Evolutionary conservation across 30 jellyfish, hydroid and myxozoan species (phyloP), one percentile per base, ranked within the genome.

Genomic region (Mastigias papua): DNA sequence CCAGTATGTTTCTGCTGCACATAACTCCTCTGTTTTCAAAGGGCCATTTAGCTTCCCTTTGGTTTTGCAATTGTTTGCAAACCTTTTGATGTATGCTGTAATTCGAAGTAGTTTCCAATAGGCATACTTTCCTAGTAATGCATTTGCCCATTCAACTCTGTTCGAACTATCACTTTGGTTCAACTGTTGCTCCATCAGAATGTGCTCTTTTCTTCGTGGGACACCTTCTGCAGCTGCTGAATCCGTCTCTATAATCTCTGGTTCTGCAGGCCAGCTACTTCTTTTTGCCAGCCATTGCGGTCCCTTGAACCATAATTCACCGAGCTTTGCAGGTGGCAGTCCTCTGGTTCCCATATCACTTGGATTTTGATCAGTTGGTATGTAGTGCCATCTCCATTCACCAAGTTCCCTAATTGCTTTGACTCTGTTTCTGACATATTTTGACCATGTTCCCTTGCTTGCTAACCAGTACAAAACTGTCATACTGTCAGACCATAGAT

Each of bases 381-480:
- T 82, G 51, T 61, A 66, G n/a, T 76, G 64, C 95, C 97, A 90
- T 11, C 91, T 73, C n/a, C n/a, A n/a, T n/a, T n/a, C n/a, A n/a
- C n/a, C n/a, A n/a, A n/a, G n/a, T n/a, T n/a, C n/a, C n/a, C n/a
- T n/a, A n/a, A n/a, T n/a, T n/a, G n/a, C n/a, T n/a, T n/a, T n/a
- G n/a, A n/a, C n/a, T n/a, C 97, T 58, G 85, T 90, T 82, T 64
- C 91, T 33, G 60, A 90, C 97, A 65, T 66, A 90, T 71, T 71
- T 69, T 30, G 75, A 28, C 80, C 87, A 88, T 21, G 88, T 54
- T 42, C 96, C 91, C 27, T 69, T 66, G 80, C 71, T 67, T 50
- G 81, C 87, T 51, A 90, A 31, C 97, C 94, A 70, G 87, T 71
- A 49, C 22, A 82, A 78, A 3, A 80, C 88, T 1, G 89, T 58